Evolutionary conservation across 1,140 invertebrate species (phyloP).

Genomic region (Drosophila miranda): DNA sequence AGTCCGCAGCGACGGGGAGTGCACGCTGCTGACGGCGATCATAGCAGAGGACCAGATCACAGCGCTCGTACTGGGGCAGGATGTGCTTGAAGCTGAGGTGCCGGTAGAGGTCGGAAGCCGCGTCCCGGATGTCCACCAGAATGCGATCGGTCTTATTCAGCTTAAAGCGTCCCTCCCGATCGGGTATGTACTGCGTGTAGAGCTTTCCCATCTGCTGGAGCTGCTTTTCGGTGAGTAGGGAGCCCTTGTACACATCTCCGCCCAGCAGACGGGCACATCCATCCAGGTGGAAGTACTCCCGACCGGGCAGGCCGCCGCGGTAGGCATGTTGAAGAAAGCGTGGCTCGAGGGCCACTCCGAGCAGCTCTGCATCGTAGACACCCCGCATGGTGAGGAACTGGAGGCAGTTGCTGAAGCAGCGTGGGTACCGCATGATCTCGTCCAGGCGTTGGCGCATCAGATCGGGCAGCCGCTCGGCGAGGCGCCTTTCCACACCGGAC

Average conservation of each 20-base stretch:
- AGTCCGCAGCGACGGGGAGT: slow-evolving; percentile 20
- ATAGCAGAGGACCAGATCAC: slow-evolving; percentile 81
- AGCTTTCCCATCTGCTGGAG: slow-evolving; percentile 82
- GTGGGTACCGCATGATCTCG: slow-evolving; percentile 83
- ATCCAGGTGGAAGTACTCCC: slow-evolving; percentile 84
- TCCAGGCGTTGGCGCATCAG: slow-evolving; percentile 82
- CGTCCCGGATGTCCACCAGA: slow-evolving; percentile 82
- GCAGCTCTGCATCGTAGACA: slow-evolving; percentile 83
- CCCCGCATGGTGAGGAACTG: slow-evolving; percentile 82
- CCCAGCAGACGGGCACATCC: slow-evolving; percentile 83
- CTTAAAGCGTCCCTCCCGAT: slow-evolving; percentile 79
- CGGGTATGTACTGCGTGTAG: slow-evolving; percentile 82
- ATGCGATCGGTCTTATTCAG: slow-evolving; percentile 81
- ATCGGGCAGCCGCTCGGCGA: slow-evolving; percentile 82
- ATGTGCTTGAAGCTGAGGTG: slow-evolving; percentile 81
- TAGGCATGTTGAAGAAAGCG: slow-evolving; percentile 82
- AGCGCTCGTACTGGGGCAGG: slow-evolving; percentile 84
- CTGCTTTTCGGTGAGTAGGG: slow-evolving; percentile 79
- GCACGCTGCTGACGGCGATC: slow-evolving; percentile 49
- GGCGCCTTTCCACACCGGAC: slow-evolving; percentile 67
- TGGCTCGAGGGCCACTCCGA: slow-evolving; percentile 81
- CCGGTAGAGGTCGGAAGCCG: slow-evolving; percentile 53
- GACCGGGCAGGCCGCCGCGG: slow-evolving; percentile 58
- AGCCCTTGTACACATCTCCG: slow-evolving; percentile 82
- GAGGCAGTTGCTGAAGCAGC: slow-evolving; percentile 82